Base-by-base conservation (phyloP, 1,140 invertebrate genomes). In the Calliphora vicina region DNA sequence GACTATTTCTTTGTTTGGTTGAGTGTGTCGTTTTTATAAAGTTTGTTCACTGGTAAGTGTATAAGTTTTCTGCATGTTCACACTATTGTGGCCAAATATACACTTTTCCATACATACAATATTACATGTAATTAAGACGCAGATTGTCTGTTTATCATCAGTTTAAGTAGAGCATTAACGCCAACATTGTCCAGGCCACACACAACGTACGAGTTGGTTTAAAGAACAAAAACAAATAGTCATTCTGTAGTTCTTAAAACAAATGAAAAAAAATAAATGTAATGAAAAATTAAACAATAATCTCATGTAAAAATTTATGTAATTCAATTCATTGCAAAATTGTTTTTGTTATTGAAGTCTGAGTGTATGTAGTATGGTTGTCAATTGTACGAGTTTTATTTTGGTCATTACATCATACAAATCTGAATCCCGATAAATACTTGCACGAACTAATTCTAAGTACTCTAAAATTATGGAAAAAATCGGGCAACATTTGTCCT, bases 111-210 rank as follows among this genome's bases (percentile, higher is more conserved):
- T n/a, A 17, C 15, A 57, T 57, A 57, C 29, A 57, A 50, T 10
- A n/a, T 57, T 57, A 57, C 50, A 57, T 57, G 50, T 57, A 57
- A 57, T 57, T 57, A 57, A 57, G 50, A 57, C 13, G 50, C 50
- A 57, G 50, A 57, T 57, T 57, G 50, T 57, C 50, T 57, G 50
- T 57, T 57, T 57, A 57, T 57, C 50, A 57, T 57, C 50, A 57
- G 50, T 57, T 57, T 57, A 57, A 57, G 50, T 57, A 57, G 50
- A 57, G 50, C 50, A 57, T 57, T 57, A 57, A 57, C 50, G 10
- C 50, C 50, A 57, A 57, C 50, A 57, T n/a, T 57, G 50, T 57
- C 50, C 50, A 57, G 5, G 15, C 9, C 43, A 57, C 13, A 57
- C 15, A 15, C 13, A 10, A 2, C 15, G 13, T 12, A n/a, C n/a